Evolutionary conservation across 2,888 invertebrate genomes (phyloP).

Genomic region (Lasiommata megera): DNA sequence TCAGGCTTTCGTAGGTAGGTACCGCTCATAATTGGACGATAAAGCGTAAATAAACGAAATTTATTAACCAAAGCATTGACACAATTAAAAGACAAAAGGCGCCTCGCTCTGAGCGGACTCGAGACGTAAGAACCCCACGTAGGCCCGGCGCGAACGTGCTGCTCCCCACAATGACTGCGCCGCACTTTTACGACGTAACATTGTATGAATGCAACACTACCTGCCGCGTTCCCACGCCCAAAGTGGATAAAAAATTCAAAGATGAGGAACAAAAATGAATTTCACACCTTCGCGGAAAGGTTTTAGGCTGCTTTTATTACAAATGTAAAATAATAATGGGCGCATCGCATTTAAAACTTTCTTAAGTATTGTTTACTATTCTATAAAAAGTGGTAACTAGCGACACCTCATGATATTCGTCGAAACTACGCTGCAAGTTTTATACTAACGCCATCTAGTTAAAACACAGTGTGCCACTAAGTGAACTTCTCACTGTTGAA

Average conservation of each 20-base stretch:
- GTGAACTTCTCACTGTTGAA: background rate
- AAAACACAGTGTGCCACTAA: background rate
- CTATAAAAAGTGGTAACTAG: slow-evolving; percentile 29
- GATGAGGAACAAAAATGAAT: slow-evolving; percentile 71
- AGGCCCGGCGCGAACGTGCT: slow-evolving; percentile 34
- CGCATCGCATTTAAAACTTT: slow-evolving; percentile 50
- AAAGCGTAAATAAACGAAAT: background rate
- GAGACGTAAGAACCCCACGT: slow-evolving; percentile 32
- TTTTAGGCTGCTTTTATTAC: slow-evolving; percentile 66
- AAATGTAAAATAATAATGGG: slow-evolving; percentile 73
- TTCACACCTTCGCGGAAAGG: slow-evolving; percentile 78
- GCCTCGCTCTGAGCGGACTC: slow-evolving; percentile 10
- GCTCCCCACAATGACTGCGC: slow-evolving; percentile 25
- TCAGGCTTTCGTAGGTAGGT: background rate
- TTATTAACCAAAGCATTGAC: background rate
- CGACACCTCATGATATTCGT: slow-evolving; percentile 49
- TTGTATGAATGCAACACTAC: slow-evolving; percentile 50
- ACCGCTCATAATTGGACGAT: background rate
- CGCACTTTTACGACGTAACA: slow-evolving; percentile 45
- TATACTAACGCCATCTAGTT: slow-evolving; percentile 40
- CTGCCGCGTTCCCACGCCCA: slow-evolving; percentile 68
- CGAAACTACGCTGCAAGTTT: background rate
- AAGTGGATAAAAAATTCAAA: slow-evolving; percentile 46
- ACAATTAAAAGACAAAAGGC: slow-evolving; percentile 24
- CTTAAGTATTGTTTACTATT: slow-evolving; percentile 38